Conservation (phyloP, 2,888 invertebrate species). For the Sinhomidia bicolor region DNA sequence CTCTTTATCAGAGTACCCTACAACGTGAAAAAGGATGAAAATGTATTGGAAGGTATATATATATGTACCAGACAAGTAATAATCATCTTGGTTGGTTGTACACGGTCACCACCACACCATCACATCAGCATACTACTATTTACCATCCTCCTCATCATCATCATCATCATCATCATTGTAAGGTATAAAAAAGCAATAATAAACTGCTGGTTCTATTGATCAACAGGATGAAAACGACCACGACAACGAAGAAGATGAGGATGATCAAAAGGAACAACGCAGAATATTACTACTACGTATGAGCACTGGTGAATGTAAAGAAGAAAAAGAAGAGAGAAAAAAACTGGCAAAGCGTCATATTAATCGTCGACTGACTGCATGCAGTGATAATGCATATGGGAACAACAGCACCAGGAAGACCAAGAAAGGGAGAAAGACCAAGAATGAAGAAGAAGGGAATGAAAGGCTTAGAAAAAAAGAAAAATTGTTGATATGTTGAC, state of each 20-base stretch:
- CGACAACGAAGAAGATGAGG: background rate
- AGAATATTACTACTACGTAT: no score
- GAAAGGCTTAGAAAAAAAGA: no score
- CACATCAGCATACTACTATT: no score
- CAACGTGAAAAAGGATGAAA: background rate
- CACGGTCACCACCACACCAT: no score
- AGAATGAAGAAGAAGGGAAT: background rate
- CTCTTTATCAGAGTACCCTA: background rate
- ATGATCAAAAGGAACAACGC: background rate
- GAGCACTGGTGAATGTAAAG: background rate
- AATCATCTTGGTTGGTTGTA: no score
- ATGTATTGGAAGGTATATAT: background rate
- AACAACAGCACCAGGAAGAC: background rate
- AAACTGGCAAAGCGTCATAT: constrained; percentile 3
- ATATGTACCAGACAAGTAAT: background rate
- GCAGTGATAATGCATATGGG: background rate
- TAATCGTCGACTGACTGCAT: background rate
- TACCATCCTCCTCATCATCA: no score
- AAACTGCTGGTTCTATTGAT: constrained; percentile 22
- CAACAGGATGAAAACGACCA: no score
- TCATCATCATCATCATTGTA: constrained; percentile 1
- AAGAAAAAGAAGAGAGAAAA: no score
- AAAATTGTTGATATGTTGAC: constrained; percentile 13
- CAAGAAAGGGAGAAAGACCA: background rate
- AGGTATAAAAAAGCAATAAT: background rate